Evolutionary conservation across 2,888 invertebrate genomes (phyloP), one percentile per base, ranked within the genome.

Genomic region (Oxyteleia sp.): DNA sequence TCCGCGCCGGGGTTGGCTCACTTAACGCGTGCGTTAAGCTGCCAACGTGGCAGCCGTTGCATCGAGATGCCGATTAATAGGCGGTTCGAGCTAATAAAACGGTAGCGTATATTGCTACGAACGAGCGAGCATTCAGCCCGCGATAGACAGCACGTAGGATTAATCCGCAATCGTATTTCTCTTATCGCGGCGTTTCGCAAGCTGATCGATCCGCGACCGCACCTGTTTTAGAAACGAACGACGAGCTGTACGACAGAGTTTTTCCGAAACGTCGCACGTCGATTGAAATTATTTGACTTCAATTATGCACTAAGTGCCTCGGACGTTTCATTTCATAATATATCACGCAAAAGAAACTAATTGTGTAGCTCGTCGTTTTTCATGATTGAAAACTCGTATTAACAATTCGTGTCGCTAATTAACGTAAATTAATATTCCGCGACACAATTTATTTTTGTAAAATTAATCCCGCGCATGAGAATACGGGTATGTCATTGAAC

Each of bases 71-170:
- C 61, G 63, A 81, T 81, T 75, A 75, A 75, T 75, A 69, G 75
- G 69, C 81, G 49, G 63, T 53, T 75, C 47, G 47, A 43, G 57
- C 59, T 55, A 55, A 74, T 68, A 74, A 74, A 81, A 81, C 68
- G 74, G 68, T 68, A 79, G 79, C 64, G 61, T 51, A 49, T 43
- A 32, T 26, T 47, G 64, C 63, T 55, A 64, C 55, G 74, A 55
- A 55, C 66, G 49, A 45, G 45, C 64, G 66, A 68, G 47, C 61
- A 61, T 69, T 41, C 43, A 61, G 61, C 55, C 38, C 29, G 43
- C 35, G 29, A 57, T 51, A 32, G 41, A 55, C 68, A 41, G 51
- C 51, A 68, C 55, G 68, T 43, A 68, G 43, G 47, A 32, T 63
- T 55, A 63, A 66, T 49, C 51, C 66, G 61, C 59, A 49, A 61